Conservation (phyloP, 2,797 vertebrate species). For the Pangasius macronema region DNA sequence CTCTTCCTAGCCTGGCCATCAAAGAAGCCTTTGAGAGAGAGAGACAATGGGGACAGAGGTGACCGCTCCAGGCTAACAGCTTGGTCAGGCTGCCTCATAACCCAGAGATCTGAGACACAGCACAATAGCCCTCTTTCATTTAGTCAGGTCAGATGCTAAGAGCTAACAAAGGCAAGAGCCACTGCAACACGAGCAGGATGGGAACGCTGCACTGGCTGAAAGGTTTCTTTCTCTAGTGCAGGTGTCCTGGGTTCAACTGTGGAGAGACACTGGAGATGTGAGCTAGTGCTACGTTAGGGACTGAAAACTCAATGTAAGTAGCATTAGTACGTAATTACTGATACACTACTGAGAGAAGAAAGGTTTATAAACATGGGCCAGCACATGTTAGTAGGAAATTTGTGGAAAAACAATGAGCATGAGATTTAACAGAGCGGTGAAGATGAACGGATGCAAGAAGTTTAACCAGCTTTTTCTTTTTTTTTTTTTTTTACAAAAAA, state of each 20-base stretch:
- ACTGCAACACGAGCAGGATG: slow-evolving; percentile 44
- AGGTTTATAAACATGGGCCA: slow-evolving; percentile 66
- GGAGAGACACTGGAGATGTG: not conserved
- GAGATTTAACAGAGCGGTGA: not conserved
- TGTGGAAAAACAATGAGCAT: slow-evolving; percentile 49
- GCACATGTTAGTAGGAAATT: slow-evolving; percentile 52
- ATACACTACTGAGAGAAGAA: not conserved
- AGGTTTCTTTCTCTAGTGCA: slow-evolving; percentile 39
- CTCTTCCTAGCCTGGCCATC: slow-evolving; percentile 65
- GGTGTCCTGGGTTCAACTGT: slow-evolving; percentile 25
- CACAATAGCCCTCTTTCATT: slow-evolving; percentile 73
- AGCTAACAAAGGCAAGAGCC: slow-evolving; percentile 54
- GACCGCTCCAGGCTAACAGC: slow-evolving; percentile 67
- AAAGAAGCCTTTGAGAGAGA: slow-evolving; percentile 75
- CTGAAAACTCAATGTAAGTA: not conserved
- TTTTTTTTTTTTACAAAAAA: not conserved
- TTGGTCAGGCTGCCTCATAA: slow-evolving; percentile 65
- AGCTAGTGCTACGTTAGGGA: not conserved
- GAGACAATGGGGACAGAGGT: slow-evolving; percentile 77
- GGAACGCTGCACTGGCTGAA: slow-evolving; percentile 39
- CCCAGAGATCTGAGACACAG: slow-evolving; percentile 56
- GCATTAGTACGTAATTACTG: not conserved
- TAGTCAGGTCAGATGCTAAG: slow-evolving; percentile 51
- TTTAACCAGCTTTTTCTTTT: not conserved
- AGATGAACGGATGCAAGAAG: slow-evolving; percentile 11